Evolutionary conservation across 2,888 invertebrate species (phyloP).

Genomic region (Tinea trinotella): DNA sequence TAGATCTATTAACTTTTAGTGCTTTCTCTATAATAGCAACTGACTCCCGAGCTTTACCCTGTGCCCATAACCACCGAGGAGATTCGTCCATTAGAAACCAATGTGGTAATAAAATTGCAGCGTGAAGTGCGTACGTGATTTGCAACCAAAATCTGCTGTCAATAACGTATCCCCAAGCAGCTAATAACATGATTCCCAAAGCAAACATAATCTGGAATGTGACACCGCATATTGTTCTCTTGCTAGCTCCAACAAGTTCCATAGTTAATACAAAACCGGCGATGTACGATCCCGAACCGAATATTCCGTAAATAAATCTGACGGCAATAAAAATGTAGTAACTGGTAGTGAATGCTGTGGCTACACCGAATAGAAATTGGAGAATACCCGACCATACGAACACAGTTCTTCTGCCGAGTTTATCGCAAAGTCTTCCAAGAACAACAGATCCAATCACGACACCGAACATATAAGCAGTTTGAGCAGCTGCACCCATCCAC

Average conservation of each 20-base stretch:
- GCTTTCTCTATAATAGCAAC: slow-evolving; percentile 82
- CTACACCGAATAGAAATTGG: slow-evolving; percentile 78
- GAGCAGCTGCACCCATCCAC: slow-evolving; percentile 88
- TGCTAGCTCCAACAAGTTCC: slow-evolving; percentile 87
- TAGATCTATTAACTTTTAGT: slow-evolving; percentile 77
- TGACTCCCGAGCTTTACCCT: slow-evolving; percentile 82
- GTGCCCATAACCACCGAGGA: slow-evolving; percentile 90
- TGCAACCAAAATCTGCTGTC: slow-evolving; percentile 82
- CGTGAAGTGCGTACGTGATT: slow-evolving; percentile 83
- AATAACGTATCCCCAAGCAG: slow-evolving; percentile 85
- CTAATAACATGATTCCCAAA: slow-evolving; percentile 83
- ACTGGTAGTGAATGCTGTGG: slow-evolving; percentile 82
- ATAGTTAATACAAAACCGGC: slow-evolving; percentile 81
- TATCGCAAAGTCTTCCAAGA: slow-evolving; percentile 85
- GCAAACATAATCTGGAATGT: slow-evolving; percentile 87
- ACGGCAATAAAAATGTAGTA: slow-evolving; percentile 79
- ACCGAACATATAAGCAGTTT: slow-evolving; percentile 87
- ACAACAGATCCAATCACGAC: slow-evolving; percentile 85
- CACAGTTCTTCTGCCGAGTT: slow-evolving; percentile 83
- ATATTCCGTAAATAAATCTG: slow-evolving; percentile 83
- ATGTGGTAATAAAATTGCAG: slow-evolving; percentile 79
- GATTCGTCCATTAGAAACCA: slow-evolving; percentile 92
- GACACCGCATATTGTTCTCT: slow-evolving; percentile 85
- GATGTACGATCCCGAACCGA: slow-evolving; percentile 84
- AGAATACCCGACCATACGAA: slow-evolving; percentile 83